These are phyloP conservation scores for Nomada fucata DNA, from an alignment of 2,888 invertebrate species.

Conservation along the genomic window DNA sequence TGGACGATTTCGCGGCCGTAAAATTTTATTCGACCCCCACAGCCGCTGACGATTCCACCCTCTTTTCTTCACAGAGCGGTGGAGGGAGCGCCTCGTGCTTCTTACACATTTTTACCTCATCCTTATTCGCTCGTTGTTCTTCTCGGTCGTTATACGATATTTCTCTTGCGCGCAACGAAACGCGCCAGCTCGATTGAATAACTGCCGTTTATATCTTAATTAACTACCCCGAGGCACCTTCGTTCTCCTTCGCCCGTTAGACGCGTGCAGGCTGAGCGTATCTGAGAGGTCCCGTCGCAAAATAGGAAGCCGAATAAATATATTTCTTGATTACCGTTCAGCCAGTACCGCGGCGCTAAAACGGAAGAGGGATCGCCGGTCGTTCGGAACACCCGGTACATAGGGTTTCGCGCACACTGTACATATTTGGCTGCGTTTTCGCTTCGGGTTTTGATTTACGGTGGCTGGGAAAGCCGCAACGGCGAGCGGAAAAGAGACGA, in stretches of 20 bases:
- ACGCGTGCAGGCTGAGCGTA: too few species aligned
- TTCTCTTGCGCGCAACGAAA: conserved; percentile 2
- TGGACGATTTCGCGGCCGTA: conserved; percentile 83
- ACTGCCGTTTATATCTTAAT: conserved; percentile 16
- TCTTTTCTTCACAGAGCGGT: conserved; percentile 26
- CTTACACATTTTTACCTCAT: neutral
- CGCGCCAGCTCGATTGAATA: neutral
- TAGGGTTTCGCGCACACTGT: conserved; percentile 65
- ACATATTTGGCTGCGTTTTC: conserved; percentile 78
- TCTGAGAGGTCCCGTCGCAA: neutral
- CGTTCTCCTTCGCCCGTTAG: neutral
- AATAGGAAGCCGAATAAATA: neutral
- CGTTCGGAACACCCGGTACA: conserved; percentile 79
- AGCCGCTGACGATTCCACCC: conserved; percentile 39
- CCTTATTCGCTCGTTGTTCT: neutral
- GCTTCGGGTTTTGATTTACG: conserved; percentile 78
- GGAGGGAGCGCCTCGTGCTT: conserved; percentile 15
- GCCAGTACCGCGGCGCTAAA: neutral
- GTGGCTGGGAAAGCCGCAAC: conserved; percentile 53
- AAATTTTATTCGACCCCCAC: conserved; percentile 81
- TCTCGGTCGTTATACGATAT: conserved; percentile 14
- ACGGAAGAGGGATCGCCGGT: conserved; percentile 54
- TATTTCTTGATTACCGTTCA: neutral
- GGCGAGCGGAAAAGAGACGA: conserved; percentile 39
- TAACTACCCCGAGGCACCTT: neutral